These are phyloP conservation scores for Hypanus sabinus DNA, from an alignment of 2,113 vertebrate genomes.

Conservation along the genomic window DNA sequence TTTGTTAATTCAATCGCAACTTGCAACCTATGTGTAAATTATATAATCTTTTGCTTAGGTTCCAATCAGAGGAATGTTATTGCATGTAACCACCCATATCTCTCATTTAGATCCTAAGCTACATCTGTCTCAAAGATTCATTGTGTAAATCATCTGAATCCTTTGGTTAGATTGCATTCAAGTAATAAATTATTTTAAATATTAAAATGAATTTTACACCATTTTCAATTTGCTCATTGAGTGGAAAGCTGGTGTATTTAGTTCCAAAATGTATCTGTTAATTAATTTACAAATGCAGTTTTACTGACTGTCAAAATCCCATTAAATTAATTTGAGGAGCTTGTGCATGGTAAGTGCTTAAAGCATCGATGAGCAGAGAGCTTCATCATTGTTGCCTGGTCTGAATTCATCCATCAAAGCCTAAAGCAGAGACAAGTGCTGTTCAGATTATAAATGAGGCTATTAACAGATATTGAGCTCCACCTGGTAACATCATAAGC, in stretches of 20 bases:
- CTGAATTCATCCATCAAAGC: slow-evolving; percentile 25
- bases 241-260: neutral
- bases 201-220: neutral
- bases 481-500: neutral
- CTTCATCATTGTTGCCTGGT: slow-evolving; percentile 25
- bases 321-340: slow-evolving; percentile 31
- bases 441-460: slow-evolving; percentile 18
- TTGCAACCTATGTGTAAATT: neutral
- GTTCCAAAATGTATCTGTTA: neutral
- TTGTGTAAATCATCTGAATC: too few species aligned
- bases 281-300: slow-evolving; percentile 4
- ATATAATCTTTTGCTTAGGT: neutral
- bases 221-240: neutral
- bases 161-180: too few species aligned
- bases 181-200: neutral
- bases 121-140: neutral
- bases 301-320: slow-evolving; percentile 11
- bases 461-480: neutral
- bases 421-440: slow-evolving; percentile 8
- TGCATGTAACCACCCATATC: too few species aligned
- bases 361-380: slow-evolving; percentile 20
- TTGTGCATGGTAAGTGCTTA: slow-evolving; percentile 22
- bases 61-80: neutral
- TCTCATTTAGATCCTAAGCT: neutral
- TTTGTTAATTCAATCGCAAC: neutral